Conservation (phyloP, 1,140 invertebrate genomes). For the Drosophila fuyamai region DNA sequence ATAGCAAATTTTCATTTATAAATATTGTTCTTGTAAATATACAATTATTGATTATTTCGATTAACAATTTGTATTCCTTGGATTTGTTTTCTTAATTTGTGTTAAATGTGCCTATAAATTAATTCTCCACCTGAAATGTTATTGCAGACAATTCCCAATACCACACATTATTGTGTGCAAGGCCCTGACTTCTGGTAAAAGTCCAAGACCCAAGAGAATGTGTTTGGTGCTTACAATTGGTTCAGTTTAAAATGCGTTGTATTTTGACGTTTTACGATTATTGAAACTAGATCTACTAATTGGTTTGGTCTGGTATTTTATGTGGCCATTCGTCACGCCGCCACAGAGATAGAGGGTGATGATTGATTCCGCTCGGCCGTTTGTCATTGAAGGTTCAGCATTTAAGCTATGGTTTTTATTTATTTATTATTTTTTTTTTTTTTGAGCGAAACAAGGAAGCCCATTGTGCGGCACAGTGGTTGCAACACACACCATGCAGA, state of each 20-base stretch:
- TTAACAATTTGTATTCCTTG: too few species aligned
- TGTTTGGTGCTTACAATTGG: neutral
- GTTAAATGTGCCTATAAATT: neutral
- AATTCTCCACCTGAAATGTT: neutral
- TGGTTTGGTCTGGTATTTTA: slow-evolving; percentile 40
- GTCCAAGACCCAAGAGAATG: neutral
- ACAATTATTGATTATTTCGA: too few species aligned
- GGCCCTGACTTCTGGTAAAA: slow-evolving; percentile 9
- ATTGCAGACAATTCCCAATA: neutral
- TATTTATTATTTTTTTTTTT: neutral
- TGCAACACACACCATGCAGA: slow-evolving; percentile 2
- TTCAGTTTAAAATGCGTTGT: neutral
- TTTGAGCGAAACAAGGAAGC: slow-evolving; percentile 36
- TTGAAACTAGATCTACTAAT: slow-evolving; percentile 61
- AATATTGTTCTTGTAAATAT: too few species aligned
- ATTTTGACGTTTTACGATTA: slow-evolving; percentile 35
- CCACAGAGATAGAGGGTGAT: slow-evolving; percentile 14
- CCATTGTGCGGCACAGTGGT: slow-evolving; percentile 27
- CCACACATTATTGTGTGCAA: neutral
- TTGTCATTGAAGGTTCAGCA: slow-evolving; percentile 39
- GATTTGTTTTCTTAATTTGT: too few species aligned
- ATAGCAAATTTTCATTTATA: too few species aligned
- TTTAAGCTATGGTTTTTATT: neutral
- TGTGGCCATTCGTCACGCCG: slow-evolving; percentile 29
- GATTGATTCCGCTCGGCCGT: slow-evolving; percentile 22